Evolutionary conservation across 1,140 invertebrate genomes (phyloP).

Genomic region (Macrostomum lignano): DNA sequence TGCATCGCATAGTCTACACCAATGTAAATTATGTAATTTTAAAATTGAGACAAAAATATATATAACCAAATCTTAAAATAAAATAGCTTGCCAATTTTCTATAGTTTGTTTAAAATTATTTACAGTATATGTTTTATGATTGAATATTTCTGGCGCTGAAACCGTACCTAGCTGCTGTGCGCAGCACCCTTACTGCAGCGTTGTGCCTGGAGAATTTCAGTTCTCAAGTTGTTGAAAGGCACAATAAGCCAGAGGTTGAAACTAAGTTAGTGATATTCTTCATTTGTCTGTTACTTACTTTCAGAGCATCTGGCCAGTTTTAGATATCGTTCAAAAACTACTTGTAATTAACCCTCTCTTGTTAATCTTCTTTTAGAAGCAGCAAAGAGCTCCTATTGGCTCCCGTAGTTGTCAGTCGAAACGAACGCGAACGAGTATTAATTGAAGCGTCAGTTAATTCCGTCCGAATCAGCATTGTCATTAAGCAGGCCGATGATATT

Average conservation of each 20-base stretch:
- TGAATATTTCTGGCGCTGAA: constrained; percentile 40
- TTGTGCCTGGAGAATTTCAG: constrained; percentile 95
- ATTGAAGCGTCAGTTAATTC: constrained; percentile 84
- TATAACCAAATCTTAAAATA: no score
- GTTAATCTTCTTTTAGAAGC: no score
- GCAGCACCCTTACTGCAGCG: constrained; percentile 78
- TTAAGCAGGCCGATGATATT: constrained; percentile 70
- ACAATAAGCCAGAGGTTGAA: constrained; percentile 98
- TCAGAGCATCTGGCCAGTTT: no score
- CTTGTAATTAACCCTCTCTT: no score
- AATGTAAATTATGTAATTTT: no score
- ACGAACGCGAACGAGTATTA: constrained; percentile 84
- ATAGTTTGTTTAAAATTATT: no score
- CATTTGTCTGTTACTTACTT: no score
- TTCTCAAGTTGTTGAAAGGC: constrained; percentile 88
- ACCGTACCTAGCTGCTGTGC: constrained; percentile 81
- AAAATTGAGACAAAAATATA: no score
- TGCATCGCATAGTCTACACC: no score
- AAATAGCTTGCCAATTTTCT: no score
- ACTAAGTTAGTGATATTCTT: constrained; percentile 43
- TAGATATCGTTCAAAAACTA: no score
- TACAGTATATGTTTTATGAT: no score
- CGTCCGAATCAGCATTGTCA: constrained; percentile 40
- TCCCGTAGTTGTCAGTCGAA: constrained; percentile 76
- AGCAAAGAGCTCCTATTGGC: constrained; percentile 78